Evolutionary conservation across 2,797 vertebrate species (phyloP).

Genomic region (Hydrophis major): DNA sequence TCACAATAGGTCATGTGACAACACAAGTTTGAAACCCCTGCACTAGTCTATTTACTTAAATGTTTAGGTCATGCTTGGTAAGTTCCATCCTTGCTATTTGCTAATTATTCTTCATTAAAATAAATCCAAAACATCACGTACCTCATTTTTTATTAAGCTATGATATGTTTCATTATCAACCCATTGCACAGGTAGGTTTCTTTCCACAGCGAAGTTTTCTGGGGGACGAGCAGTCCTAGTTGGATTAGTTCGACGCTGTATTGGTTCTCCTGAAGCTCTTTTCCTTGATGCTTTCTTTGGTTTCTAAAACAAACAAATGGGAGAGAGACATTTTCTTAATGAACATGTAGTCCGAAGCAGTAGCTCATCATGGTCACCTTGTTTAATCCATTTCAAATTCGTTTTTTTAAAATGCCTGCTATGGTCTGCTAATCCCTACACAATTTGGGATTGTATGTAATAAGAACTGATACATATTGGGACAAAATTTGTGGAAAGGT

Average conservation of each 20-base stretch:
- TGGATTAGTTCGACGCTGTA: slow-evolving; percentile 84
- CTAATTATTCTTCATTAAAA: neutral
- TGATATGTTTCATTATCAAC: slow-evolving; percentile 65
- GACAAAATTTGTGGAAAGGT: neutral
- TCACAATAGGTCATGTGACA: too few relatives aligned
- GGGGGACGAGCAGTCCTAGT: slow-evolving; percentile 89
- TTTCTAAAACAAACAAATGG: slow-evolving; percentile 65
- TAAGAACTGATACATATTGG: neutral
- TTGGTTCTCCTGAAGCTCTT: slow-evolving; percentile 72
- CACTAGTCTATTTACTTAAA: neutral
- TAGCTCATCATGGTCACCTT: neutral
- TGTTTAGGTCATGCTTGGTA: neutral
- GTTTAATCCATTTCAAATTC: neutral
- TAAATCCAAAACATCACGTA: slow-evolving; percentile 51
- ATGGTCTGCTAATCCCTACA: neutral
- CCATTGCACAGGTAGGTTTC: slow-evolving; percentile 44
- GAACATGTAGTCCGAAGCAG: neutral
- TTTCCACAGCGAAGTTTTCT: slow-evolving; percentile 89
- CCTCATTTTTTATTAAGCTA: slow-evolving; percentile 79
- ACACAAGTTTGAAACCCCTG: too few relatives aligned
- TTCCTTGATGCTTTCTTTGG: slow-evolving; percentile 71
- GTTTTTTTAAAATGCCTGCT: neutral
- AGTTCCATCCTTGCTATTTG: neutral
- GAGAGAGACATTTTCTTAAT: neutral
- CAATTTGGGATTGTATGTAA: neutral